Percentiles rank a stretch among this genome's conserved stretches.
phyloP scores from a whole-genome alignment of 2,888 invertebrate genomes.

The Drosophila mulleri region DNA sequence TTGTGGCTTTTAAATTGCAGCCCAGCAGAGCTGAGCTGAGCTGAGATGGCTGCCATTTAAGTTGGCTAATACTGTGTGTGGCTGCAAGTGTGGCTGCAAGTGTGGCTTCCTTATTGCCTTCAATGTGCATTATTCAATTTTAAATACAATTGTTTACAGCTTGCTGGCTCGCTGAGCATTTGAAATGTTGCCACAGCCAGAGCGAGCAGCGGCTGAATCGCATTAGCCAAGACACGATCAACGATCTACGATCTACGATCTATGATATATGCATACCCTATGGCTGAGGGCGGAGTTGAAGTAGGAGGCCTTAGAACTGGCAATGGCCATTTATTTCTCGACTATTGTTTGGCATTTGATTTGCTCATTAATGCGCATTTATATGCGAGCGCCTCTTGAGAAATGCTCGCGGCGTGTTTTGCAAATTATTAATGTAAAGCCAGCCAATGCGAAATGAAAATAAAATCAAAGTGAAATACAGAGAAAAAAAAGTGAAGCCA shows the following conservation, averaged over 20 bases:
- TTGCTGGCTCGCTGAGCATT: constrained; percentile 64
- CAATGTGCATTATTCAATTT: constrained; percentile 32
- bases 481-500: constrained; percentile 10
- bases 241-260: constrained; percentile 14
- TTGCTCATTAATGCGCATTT: constrained; percentile 62
- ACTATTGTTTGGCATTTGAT: constrained; percentile 52
- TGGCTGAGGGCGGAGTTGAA: background rate
- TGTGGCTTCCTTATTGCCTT: constrained; percentile 60
- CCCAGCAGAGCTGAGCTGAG: constrained; percentile 7
- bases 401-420: constrained; percentile 58
- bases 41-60: constrained; percentile 33
- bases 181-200: constrained; percentile 36
- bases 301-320: constrained; percentile 46
- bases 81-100: background rate
- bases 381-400: constrained; percentile 58
- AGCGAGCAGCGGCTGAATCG: constrained; percentile 21
- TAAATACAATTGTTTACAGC: constrained; percentile 60
- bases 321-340: constrained; percentile 29
- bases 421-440: constrained; percentile 51
- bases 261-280: constrained; percentile 19
- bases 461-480: constrained; percentile 10
- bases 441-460: constrained; percentile 18
- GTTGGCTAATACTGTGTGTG: constrained; percentile 35
- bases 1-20: constrained; percentile 24
- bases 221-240: constrained; percentile 48